Conservation (phyloP, 2,888 invertebrate species). For the Dendrolimus houi region DNA sequence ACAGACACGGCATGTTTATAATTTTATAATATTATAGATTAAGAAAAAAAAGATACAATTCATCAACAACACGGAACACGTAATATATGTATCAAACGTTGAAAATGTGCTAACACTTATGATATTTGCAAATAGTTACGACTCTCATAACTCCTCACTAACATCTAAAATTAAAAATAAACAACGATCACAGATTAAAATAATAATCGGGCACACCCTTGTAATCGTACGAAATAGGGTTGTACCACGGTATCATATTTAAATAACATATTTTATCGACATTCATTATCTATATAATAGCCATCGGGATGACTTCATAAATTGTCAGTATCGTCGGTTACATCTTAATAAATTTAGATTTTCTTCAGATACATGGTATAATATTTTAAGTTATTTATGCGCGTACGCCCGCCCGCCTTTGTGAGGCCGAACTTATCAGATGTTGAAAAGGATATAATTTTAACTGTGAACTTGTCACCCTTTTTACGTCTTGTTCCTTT, state of each 20-base stretch:
- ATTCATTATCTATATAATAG: slow-evolving; percentile 49
- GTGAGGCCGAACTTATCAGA: slow-evolving; percentile 52
- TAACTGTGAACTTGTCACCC: slow-evolving; percentile 52
- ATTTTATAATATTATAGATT: too few species aligned
- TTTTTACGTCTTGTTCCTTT: slow-evolving; percentile 21
- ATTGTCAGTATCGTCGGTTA: slow-evolving; percentile 47
- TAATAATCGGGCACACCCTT: slow-evolving; percentile 15
- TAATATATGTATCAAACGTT: too few species aligned
- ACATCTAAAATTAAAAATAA: slow-evolving; percentile 8
- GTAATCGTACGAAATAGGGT: slow-evolving; percentile 12
- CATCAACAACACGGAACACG: too few species aligned
- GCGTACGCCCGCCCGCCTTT: slow-evolving; percentile 35
- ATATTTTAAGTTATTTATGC: slow-evolving; percentile 62
- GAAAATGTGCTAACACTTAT: too few species aligned
- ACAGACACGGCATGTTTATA: too few species aligned
- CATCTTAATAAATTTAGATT: slow-evolving; percentile 69
- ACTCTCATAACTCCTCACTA: too few species aligned
- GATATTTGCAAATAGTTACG: too few species aligned
- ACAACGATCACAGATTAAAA: slow-evolving; percentile 1
- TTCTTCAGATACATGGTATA: slow-evolving; percentile 42
- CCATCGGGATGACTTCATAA: slow-evolving; percentile 40
- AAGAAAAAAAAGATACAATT: too few species aligned
- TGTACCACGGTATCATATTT: slow-evolving; percentile 13
- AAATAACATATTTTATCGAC: slow-evolving; percentile 35
- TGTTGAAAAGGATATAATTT: slow-evolving; percentile 51